Base-by-base conservation (phyloP, 2,888 invertebrate species). In the Aphidoletes aphidimyza region DNA sequence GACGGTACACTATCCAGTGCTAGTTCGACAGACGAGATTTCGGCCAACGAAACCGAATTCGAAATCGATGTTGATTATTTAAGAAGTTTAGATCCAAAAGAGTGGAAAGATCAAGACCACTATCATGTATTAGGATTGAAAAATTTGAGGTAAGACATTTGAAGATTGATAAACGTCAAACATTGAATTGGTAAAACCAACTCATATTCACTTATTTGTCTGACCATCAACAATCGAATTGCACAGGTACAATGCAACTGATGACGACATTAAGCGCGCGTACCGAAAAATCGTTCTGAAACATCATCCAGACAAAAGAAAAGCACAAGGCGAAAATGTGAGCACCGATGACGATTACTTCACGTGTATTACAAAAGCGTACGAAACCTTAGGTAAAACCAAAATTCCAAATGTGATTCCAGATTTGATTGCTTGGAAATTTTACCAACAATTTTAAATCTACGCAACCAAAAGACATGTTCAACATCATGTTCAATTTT, bases 51-150 rank as follows among this genome's bases (percentile, higher is more conserved):
- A 42, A 91, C 91, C 86, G 90, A 91, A 85, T 92, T 93, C 87
- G 92, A 94, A 86, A 95, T 95, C 87, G 95, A 97, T 90, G 93
- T 96, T 11, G 93, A 93, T 85, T 97, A 96, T 89, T 91, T 98
- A 86, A 92, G 95, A 86, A 96, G 96, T 85, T 91, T 98, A 86
- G 97, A 98, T 90, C 98, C 98, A 1, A 97, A 96, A 89, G 96
- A 97, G 88, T 99, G 98, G 98, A 98, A 98, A 91, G 94, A 96
- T 87, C 98, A 99, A 91, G 99, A 99, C 90, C 99, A 99, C 90
- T 99, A 99, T 90, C 95, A 95, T 49, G 98, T 99, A 22, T 91
- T 99, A 86, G 99, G 99, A 84, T 92, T 99, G 87, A 94, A 94
- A 87, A 93, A 94, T 86, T 86, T 89, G 85, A 89, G 90, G 90